Percentiles rank a stretch among this genome's conserved stretches.
Conservation (phyloP, 2,888 invertebrate species). For the Apoderus coryli region DNA sequence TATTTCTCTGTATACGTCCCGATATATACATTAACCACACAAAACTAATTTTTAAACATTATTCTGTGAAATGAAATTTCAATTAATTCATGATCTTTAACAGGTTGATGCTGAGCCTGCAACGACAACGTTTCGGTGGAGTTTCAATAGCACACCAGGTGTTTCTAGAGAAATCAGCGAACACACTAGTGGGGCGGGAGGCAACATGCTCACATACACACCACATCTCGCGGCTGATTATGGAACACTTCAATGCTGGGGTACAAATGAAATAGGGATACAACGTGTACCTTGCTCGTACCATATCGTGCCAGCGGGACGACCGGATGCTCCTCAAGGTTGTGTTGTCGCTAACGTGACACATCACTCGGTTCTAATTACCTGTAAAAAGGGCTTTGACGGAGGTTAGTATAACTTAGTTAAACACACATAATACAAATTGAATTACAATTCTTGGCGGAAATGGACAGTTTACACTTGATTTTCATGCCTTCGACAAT, state of each 20-base stretch:
- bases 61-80: too few relatives aligned
- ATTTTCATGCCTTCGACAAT: too few relatives aligned
- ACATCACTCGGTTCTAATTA: conserved; percentile 35
- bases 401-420: conserved; percentile 37
- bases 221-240: conserved; percentile 50
- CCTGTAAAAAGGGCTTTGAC: conserved; percentile 39
- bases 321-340: conserved; percentile 39
- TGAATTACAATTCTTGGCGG: too few relatives aligned
- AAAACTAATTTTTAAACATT: too few relatives aligned
- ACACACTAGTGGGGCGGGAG: conserved; percentile 29
- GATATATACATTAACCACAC: too few relatives aligned
- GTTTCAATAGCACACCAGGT: conserved; percentile 50
- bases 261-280: conserved; percentile 52
- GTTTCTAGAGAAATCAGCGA: conserved; percentile 31
- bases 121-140: conserved; percentile 46
- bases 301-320: conserved; percentile 54
- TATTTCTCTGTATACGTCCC: too few relatives aligned
- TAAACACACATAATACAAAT: too few relatives aligned
- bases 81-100: too few relatives aligned
- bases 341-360: conserved; percentile 37
- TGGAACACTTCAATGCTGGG: conserved; percentile 65
- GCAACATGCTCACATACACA: conserved; percentile 34
- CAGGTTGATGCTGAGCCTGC: conserved; percentile 64
- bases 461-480: too few relatives aligned
- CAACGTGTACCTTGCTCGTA: conserved; percentile 60